Base-by-base conservation (phyloP, 2,888 invertebrate genomes). In the Congeria kusceri region DNA sequence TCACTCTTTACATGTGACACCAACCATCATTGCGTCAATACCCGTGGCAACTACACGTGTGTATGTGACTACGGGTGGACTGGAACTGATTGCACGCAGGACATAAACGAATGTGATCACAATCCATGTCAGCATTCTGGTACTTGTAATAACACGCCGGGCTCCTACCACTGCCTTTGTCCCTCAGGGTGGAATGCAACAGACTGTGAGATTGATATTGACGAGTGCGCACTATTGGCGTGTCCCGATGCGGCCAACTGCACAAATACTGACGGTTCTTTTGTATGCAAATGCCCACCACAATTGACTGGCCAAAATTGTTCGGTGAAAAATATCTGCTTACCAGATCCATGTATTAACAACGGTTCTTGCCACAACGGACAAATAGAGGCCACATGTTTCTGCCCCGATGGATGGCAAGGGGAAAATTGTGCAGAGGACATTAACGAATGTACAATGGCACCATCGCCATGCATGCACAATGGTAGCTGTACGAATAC, bases 401-500 rank as follows among this genome's bases (percentile, higher is more conserved):
- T 32, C 4, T 49, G 53, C 53, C 2, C 2, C 7, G 3, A 53
- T 9, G 53, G 53, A 20, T 53, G 53, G 53, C 53, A 53, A 25
- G 53, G 53, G n/a, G n/a, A 53, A 15, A 20, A 53, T 53, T 53
- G 20, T 25, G 25, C 53, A 23, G 53, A 9, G 13, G 53, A 53
- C 2, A 1, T 53, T n/a, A 18, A 53, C 25, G 53, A 53, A 53
- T 53, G 53, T 18, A 20, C 9, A 9, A 20, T n/a, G n/a, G n/a
- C n/a, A n/a, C n/a, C 20, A 1, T 46, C 9, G 9, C 23, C 58
- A n/a, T 68, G 68, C 44, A 15, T 25, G 25, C 39, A 68, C 25
- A 27, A 27, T 9, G 61, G 59, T 0, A 39, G 27, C 20, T 68
- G 68, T 44, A n/a, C 20, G 3, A 68, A 68, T 28, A 32, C 18